These are phyloP conservation scores for Exocentrus adspersus DNA, from an alignment of 2,888 invertebrate species.

Conservation along the genomic window DNA sequence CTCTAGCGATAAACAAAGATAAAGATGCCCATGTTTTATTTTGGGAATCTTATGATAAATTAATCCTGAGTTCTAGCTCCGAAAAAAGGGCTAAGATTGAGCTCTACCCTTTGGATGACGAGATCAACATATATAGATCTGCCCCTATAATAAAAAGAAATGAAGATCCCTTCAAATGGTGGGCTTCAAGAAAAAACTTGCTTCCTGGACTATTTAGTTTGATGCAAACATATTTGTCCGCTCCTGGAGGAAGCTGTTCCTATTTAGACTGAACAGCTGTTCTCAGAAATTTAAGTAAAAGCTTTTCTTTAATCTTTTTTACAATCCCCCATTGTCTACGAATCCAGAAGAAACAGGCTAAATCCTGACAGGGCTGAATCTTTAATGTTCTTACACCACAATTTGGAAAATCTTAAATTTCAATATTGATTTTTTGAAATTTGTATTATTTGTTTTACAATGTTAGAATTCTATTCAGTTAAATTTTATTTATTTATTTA, in stretches of 20 bases:
- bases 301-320: no score
- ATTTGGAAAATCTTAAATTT: background rate
- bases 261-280: background rate
- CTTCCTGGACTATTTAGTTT: background rate
- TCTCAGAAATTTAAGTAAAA: no score
- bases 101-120: no score
- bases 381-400: background rate
- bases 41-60: constrained; percentile 2
- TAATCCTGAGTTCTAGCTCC: background rate
- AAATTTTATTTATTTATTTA: background rate
- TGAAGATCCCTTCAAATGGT: background rate
- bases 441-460: background rate
- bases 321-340: background rate
- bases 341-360: background rate
- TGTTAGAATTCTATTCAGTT: background rate
- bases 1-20: background rate
- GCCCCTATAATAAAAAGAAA: background rate
- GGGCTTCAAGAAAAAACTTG: background rate
- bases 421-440: background rate
- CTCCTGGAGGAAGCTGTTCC: background rate
- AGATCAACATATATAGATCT: background rate
- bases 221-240: background rate
- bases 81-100: background rate
- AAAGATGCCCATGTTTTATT: constrained; percentile 1
- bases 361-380: constrained; percentile 5